These are phyloP conservation scores for Laterallus jamaicensis DNA, from an alignment of 2,113 vertebrate genomes.

Conservation along the genomic window DNA sequence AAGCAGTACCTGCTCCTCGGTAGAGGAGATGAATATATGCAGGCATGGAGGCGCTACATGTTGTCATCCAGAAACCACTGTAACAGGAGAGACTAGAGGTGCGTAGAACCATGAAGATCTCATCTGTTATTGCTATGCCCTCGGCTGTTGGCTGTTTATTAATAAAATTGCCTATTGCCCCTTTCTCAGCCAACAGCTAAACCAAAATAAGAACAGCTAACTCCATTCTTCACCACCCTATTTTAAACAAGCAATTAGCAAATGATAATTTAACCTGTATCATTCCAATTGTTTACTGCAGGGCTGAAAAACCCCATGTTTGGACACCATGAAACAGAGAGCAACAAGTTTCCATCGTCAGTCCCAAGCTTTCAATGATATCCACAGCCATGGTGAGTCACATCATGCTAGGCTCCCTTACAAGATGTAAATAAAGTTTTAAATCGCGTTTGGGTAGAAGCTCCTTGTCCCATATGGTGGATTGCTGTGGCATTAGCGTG, in stretches of 20 bases:
- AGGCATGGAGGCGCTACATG: accelerated
- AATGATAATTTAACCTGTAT: not conserved
- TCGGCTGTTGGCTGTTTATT: not conserved
- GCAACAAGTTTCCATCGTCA: not conserved
- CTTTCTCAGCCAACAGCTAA: not conserved
- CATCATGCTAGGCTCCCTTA: not conserved
- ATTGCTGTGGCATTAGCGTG: not conserved
- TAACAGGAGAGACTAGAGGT: not conserved
- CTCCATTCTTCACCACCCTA: not conserved
- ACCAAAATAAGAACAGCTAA: not conserved
- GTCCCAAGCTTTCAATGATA: not conserved
- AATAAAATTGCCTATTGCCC: not conserved
- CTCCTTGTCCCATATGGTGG: not conserved
- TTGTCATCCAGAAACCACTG: not conserved
- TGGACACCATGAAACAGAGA: not conserved
- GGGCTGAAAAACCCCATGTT: not conserved
- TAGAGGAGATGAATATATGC: not conserved
- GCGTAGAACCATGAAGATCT: not conserved
- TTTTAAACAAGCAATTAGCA: not conserved
- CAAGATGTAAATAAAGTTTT: not conserved
- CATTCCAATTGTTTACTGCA: not conserved
- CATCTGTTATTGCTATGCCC: accelerated
- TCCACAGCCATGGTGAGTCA: not conserved
- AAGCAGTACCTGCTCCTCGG: too few species aligned
- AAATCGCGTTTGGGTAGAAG: not conserved